A percentile compares a stretch with the other conserved stretches of the same genome.
Conservation (phyloP, 2,888 invertebrate species). For the Eristalis arbustorum region DNA sequence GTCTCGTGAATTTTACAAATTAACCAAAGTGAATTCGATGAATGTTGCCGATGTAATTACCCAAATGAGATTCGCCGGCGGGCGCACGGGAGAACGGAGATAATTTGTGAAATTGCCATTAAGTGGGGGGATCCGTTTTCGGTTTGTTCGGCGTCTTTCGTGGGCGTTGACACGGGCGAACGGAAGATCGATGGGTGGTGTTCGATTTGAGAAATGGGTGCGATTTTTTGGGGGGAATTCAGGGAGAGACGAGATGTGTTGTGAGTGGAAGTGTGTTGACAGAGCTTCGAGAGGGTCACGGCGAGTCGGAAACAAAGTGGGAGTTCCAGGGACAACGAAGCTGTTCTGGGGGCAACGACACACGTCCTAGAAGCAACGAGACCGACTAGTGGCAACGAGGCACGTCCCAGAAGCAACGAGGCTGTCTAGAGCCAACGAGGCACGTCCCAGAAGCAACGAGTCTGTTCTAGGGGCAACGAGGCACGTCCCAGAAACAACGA, state of each 20-base stretch:
- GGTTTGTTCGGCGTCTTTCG: background rate
- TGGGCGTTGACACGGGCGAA: background rate
- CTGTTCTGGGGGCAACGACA: too few relatives aligned
- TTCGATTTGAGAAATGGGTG: background rate
- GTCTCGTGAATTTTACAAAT: conserved; percentile 25
- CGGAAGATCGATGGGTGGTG: background rate
- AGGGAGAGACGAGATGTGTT: background rate
- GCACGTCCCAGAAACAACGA: too few relatives aligned
- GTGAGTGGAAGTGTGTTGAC: too few relatives aligned
- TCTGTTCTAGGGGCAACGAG: too few relatives aligned
- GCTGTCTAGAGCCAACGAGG: too few relatives aligned
- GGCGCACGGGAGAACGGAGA: background rate
- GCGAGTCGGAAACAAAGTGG: too few relatives aligned
- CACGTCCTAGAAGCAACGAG: too few relatives aligned
- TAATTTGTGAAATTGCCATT: conserved; percentile 26
- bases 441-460: too few relatives aligned
- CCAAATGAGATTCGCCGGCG: conserved; percentile 16
- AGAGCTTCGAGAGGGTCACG: too few relatives aligned
- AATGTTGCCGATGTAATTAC: conserved; percentile 27
- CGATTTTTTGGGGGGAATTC: background rate
- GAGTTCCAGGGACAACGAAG: too few relatives aligned
- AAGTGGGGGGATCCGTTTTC: background rate
- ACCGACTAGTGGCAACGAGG: too few relatives aligned
- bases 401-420: too few relatives aligned
- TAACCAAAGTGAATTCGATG: conserved; percentile 33